Conservation (phyloP, 92 coral and sea anemone species). For the Actinostola sp. region DNA sequence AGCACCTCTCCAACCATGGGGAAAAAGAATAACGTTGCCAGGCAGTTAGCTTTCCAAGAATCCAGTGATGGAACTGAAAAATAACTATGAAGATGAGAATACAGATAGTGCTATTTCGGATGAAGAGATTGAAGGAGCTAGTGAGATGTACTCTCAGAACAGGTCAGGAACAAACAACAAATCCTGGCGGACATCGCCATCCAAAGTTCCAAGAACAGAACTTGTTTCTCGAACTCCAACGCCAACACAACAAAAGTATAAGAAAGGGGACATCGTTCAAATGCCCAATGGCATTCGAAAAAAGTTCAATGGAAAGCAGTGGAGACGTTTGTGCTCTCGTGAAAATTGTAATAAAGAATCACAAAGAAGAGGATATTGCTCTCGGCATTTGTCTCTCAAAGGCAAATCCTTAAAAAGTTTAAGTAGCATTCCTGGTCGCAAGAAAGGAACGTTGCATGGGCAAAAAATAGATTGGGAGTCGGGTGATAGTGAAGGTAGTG, state of each 20-base stretch:
- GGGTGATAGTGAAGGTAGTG: slow-evolving; percentile 98
- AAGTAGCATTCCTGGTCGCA: slow-evolving; percentile 86
- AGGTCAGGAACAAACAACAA: slow-evolving; percentile 25
- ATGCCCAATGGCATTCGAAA: slow-evolving; percentile 95
- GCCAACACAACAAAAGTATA: slow-evolving; percentile 92
- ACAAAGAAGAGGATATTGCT: slow-evolving; percentile 95
- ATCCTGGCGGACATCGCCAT: slow-evolving; percentile 46
- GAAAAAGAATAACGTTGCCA: slow-evolving; percentile 48
- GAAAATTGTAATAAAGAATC: slow-evolving; percentile 96
- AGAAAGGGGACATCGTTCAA: slow-evolving; percentile 95
- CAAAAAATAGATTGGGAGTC: slow-evolving; percentile 97
- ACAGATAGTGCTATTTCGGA: slow-evolving; percentile 98
- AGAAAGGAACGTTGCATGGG: slow-evolving; percentile 84
- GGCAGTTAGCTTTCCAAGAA: slow-evolving; percentile 73
- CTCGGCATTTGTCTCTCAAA: slow-evolving; percentile 92
- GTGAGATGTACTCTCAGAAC: slow-evolving; percentile 40
- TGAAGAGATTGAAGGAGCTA: slow-evolving; percentile 77
- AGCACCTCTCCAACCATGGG: slow-evolving; percentile 12
- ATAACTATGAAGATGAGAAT: slow-evolving; percentile 70
- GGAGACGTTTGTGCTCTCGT: slow-evolving; percentile 93
- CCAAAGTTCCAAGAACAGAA: slow-evolving; percentile 43
- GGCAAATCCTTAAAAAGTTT: slow-evolving; percentile 82
- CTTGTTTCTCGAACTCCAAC: slow-evolving; percentile 80
- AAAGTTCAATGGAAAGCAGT: slow-evolving; percentile 96
- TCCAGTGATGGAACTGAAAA: slow-evolving; percentile 19